These are phyloP conservation scores for Drosophila sproati DNA, from an alignment of 1,140 invertebrate species.

Conservation along the genomic window DNA sequence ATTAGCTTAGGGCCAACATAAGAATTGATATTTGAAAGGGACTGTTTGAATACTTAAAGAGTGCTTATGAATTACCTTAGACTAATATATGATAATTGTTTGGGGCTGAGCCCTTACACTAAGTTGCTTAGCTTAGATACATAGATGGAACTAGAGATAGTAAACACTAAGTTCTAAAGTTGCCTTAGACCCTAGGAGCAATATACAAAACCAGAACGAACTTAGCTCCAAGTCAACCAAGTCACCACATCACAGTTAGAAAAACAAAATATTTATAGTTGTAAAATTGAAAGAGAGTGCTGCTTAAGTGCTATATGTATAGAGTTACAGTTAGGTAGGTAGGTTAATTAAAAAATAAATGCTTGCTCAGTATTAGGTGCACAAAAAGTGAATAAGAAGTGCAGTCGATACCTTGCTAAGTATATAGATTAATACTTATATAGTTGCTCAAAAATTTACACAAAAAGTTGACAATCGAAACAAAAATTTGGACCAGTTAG, in stretches of 20 bases:
- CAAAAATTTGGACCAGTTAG: conserved; percentile 21
- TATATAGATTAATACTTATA: conserved; percentile 63
- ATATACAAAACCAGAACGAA: conserved; percentile 67
- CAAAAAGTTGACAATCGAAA: conserved; percentile 57
- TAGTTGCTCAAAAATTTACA: conserved; percentile 65
- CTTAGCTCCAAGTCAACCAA: conserved; percentile 63
- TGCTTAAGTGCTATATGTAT: conserved; percentile 57
- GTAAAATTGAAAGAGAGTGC: conserved; percentile 57
- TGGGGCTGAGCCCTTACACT: conserved; percentile 25
- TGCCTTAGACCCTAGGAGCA: conserved; percentile 60
- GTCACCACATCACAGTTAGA: conserved; percentile 78
- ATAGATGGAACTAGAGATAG: conserved; percentile 45
- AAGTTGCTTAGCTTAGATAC: conserved; percentile 54
- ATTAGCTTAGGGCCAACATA: conserved; percentile 61
- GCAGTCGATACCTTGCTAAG: conserved; percentile 73
- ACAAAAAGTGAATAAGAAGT: conserved; percentile 64
- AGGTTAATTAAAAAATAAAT: conserved; percentile 37
- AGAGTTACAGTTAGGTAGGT: conserved; percentile 49
- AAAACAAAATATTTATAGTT: conserved; percentile 31
- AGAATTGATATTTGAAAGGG: background rate
- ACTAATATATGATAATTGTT: conserved; percentile 3
- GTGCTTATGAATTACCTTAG: conserved; percentile 48
- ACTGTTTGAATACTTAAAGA: conserved; percentile 17
- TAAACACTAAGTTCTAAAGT: conserved; percentile 48
- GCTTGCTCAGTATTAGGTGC: conserved; percentile 71